Evolutionary conservation across 1,140 invertebrate genomes (phyloP), one percentile per base, ranked within the genome.

Genomic region (Battus philenor): DNA sequence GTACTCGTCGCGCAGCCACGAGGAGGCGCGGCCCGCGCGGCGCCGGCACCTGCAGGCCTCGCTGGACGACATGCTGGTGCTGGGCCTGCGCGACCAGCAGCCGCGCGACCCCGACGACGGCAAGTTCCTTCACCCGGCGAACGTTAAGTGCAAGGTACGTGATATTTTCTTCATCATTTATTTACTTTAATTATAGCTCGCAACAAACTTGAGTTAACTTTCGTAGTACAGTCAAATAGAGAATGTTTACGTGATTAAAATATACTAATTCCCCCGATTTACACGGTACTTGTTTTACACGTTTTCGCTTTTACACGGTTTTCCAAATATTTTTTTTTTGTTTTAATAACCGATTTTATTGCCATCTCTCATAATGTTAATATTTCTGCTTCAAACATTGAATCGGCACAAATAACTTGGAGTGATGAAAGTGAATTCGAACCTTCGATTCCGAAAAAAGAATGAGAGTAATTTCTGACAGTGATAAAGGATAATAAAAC

Each of bases 1-100:
- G 30, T 87, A 88, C 44, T 89, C 87, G 31, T 83, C 86, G 0
- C 85, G 87, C 50, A 89, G 86, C 64, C 76, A 85, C 30, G 87
- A 89, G 30, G 80, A 83, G 43, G 69, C 77, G 3, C 44, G 71
- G 0, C 73, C 73, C 0, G 49, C 71, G 11, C 50, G 70, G 1
- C 48, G 74, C 11, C 69, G 60, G 44, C 72, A 79, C 20, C 45
- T 82, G 22, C 86, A 85, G 49, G 77, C 84, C 0, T 86, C 86
- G 0, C 45, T 86, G 2, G 86, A 86, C 34, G 86, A 87, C 39
- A 86, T 86, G 67, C 65, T 86, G 24, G 79, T 86, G 44, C 44
- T 83, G n/a, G 72, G 79, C 0, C 45, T 81, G 4, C 50, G 74
- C 8, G 74, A 86, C 29, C 55, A 54, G 4, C 62, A 55, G 3